Base-by-base conservation (phyloP, 2,888 invertebrate genomes). In the Ceratothoa steindachneri region DNA sequence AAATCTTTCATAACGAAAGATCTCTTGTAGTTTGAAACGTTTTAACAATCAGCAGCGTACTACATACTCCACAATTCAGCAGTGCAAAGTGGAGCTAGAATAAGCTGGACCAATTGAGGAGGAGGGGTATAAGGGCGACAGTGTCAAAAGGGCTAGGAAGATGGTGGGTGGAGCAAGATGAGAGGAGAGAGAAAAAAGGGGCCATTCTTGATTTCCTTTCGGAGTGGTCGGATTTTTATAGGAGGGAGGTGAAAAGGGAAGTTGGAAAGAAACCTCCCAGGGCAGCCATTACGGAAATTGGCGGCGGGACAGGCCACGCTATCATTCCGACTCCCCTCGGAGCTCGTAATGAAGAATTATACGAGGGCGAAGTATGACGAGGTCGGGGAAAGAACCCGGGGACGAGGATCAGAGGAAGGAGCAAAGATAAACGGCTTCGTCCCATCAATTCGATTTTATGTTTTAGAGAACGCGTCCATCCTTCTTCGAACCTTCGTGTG, bases 201-300 rank as follows among this genome's bases (percentile, higher is more conserved):
- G n/a, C n/a, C 60, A 60, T 60, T 60, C 24, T 15, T 12, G 60
- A 60, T 60, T 60, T 60, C 60, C 60, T 60, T 60, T 60, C 24
- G 27, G 27, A 60, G 24, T 60, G n/a, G 24, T 22, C 27, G 60
- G 24, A 60, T 60, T 22, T 60, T 60, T 60, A 60, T 60, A 24
- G 19, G 60, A 55, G 5, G 55, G 55, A 22, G 55, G 55, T 22
- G 5, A 19, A 55, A 55, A 55, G 24, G 55, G 55, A 22, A 22
- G 5, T 22, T 19, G 55, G 55, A 55, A 60, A 60, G 60, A 7
- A 24, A 24, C 27, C 60, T 60, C 60, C 60, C 60, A 24, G 22
- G 24, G 27, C 60, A 60, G 60, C 60, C 60, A 60, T 60, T 60
- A 60, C 60, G 60, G 60, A 60, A 60, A 60, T 60, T 60, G 60